Evolutionary conservation across 2,888 invertebrate genomes (phyloP), one percentile per base, ranked within the genome.

Genomic region (Onchidella celtica): DNA sequence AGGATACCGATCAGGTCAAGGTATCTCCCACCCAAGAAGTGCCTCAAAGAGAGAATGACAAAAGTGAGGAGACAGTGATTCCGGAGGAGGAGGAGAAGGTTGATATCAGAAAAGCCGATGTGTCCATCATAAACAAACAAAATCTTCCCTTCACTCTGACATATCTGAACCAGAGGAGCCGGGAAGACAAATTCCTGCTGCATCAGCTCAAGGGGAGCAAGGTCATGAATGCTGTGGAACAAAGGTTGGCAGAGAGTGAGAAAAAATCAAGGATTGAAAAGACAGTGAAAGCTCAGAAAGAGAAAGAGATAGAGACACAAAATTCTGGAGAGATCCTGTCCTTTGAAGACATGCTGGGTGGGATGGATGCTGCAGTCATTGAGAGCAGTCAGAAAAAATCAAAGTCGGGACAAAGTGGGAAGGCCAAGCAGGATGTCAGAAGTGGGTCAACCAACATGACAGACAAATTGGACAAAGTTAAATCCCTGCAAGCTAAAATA

Each of bases 81-180:
- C 34, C 4, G 17, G 36, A 59, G 2, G 38, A 59, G 24, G 73
- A 73, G 29, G 29, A 21, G 1, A 21, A 76, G 27, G 34, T 69
- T 61, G 70, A 74, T 57, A 63, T 68, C 0, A 69, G 34, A 1
- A 81, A 76, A 38, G 75, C 81, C n/a, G 81, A 81, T 68, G 81
- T 81, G 14, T 81, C 81, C 4, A 24, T 81, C 34, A 81, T 81
- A 21, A 81, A 81, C 72, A 57, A 38, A 63, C 63, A 70, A 29
- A 69, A 74, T 55, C 70, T 81, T 1, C 38, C 74, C 9, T 36
- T 68, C 3, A 81, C 81, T 4, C 63, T 81, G 65, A 38, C 76
- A 4, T 81, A 76, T 38, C 63, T 81, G n/a, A 81, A 76, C 72
- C 69, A 36, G 34, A 66, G 81, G 9, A 81, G 81, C 47, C 32